phyloP scores from a whole-genome alignment of 1,140 invertebrate species.

The Ceratitis capitata region DNA sequence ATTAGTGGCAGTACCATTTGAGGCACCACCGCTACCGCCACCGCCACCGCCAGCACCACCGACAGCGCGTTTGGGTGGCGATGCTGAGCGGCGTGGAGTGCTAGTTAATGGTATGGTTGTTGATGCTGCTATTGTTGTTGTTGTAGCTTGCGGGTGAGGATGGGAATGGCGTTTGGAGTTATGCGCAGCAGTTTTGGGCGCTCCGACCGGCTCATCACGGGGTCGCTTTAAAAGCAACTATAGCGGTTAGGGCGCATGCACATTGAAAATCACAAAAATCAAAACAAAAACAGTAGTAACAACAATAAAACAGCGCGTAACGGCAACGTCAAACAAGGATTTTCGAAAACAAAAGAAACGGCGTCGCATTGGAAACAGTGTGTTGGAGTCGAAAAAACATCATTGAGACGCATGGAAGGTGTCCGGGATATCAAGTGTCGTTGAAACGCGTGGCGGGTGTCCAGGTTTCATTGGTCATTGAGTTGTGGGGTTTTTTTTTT shows the following conservation, averaged over 20 bases:
- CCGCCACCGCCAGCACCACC: neutral
- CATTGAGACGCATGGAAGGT: neutral
- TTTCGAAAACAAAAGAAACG: neutral
- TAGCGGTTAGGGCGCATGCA: constrained; percentile 49
- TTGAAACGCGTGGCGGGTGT: neutral
- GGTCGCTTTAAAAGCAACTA: constrained; percentile 64
- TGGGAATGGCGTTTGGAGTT: constrained; percentile 41
- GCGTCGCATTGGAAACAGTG: too few species aligned
- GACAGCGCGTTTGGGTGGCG: neutral
- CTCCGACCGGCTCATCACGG: constrained; percentile 51
- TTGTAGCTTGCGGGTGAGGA: constrained; percentile 10
- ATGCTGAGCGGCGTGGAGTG: neutral
- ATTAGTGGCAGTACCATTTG: neutral
- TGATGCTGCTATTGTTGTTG: too few species aligned
- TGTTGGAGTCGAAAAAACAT: neutral
- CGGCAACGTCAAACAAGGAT: neutral
- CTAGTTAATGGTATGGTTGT: neutral
- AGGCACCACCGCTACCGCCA: neutral
- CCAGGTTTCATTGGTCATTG: neutral
- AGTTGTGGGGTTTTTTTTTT: neutral
- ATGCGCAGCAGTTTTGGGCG: constrained; percentile 45
- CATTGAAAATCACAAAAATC: neutral
- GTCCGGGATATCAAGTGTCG: neutral
- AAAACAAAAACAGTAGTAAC: neutral
- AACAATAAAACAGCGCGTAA: neutral